Base-by-base conservation (phyloP, 2,888 invertebrate species). In the Drosophila affinis region DNA sequence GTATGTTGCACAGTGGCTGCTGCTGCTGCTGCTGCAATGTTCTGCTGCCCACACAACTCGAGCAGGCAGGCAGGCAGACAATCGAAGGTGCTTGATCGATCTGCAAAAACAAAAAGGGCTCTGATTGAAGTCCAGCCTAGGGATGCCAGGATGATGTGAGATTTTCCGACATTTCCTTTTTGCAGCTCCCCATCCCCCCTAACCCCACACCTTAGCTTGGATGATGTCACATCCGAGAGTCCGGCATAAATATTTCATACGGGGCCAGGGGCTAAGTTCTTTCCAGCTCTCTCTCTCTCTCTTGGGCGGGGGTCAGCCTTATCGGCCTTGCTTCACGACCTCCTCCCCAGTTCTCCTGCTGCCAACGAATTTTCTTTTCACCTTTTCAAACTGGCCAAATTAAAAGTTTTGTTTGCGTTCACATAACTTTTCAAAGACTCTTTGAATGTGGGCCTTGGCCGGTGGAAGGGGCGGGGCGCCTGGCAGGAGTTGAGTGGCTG, bases 341-440 rank as follows among this genome's bases (percentile, higher is more conserved):
- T 70, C 24, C 72, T 64, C 69, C 57, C 39, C 39, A 39, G 6
- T 34, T 17, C 45, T 10, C n/a, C 10, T 18, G 3, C 24, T 12
- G 61, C 65, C 10, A 32, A 44, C 7, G 52, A 64, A 70, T 65
- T 54, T 74, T 27, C 77, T 70, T 79, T 83, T 81, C 81, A 87
- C 84, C 83, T 87, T 83, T 81, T 68, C 79, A 75, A 81, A 75
- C 81, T 77, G 84, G 84, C 79, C 83, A 83, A 83, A 84, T 84
- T 83, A 84, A 79, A 83, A 81, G 79, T 84, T 82, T 65, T 59
- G 52, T 72, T 60, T 78, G 62, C 76, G 62, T 67, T 59, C 70
- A 61, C 74, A 55, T 59, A 59, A 63, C 57, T 67, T 67, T 67
- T 67, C 67, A 67, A 67, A 67, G 67, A 65, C 67, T 61, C 79